phyloP scores from a whole-genome alignment of 2,113 vertebrate species.

The Rhombomys opimus region DNA sequence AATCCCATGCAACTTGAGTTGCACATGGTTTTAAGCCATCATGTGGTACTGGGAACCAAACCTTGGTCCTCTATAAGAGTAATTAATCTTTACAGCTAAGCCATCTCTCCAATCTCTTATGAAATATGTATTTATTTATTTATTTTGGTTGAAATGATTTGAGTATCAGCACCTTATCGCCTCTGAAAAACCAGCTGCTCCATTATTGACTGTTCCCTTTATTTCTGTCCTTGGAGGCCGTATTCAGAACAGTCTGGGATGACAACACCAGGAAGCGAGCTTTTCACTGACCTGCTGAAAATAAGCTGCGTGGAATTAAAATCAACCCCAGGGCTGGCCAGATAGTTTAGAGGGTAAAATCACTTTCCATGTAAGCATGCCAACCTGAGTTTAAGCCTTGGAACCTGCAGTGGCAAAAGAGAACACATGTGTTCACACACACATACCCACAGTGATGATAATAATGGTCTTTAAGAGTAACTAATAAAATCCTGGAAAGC shows the following conservation, averaged over 20 bases:
- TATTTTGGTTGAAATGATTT: not conserved
- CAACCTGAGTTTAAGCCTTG: not conserved
- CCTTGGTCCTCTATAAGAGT: not conserved
- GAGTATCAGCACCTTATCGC: not conserved
- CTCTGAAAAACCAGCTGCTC: not conserved
- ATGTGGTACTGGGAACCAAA: not conserved
- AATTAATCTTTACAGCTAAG: not conserved
- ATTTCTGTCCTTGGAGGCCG: not conserved
- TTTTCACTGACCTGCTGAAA: not conserved
- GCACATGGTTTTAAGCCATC: not conserved
- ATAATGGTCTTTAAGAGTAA: not conserved
- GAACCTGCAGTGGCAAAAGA: not conserved
- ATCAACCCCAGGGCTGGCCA: not conserved
- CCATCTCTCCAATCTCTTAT: not conserved
- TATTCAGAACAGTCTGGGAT: not conserved
- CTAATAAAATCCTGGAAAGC: not conserved
- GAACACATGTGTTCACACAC: not conserved
- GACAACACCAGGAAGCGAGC: not conserved
- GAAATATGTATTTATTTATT: not conserved
- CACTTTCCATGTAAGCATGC: not conserved
- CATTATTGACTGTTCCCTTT: not conserved
- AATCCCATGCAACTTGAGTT: not conserved
- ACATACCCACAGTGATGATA: not conserved
- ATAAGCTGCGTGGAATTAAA: not conserved
- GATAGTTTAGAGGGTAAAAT: not conserved